Base-by-base conservation (phyloP, 2,888 invertebrate species). In the Halictus ligatus region DNA sequence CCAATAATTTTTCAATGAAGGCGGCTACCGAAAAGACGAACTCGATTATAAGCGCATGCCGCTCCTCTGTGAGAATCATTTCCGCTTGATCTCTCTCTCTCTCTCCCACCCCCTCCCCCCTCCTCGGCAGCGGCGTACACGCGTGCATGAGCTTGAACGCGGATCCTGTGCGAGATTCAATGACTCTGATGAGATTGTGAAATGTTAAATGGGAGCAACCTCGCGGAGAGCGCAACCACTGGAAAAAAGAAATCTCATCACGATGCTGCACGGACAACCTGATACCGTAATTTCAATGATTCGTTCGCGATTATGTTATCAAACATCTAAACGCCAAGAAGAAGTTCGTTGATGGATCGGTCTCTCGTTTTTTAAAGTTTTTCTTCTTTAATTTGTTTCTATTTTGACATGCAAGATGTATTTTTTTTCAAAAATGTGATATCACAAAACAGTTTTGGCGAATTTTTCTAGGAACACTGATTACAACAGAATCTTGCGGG, bases 1-100 rank as follows among this genome's bases (percentile, higher is more conserved):
- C 80, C 81, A 83, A 87, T 88, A 73, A 90, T 83, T 87, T 85
- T 83, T 82, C 75, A 21, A 60, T 43, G 50, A 58, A 74, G 82
- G 58, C 80, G 80, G 71, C 64, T 75, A 80, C 46, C 25, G 71
- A 64, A 43, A 73, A 46, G 75, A 29, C 43, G 18, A 54, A 54
- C 75, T 46, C 54, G 48, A 80, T 85, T 80, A 74, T 60, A n/a
- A 15, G n/a, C n/a, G n/a, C 12, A 71, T 13, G n/a, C 12, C 18
- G 1, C 64, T 35, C 43, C n/a, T 29, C 75, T 25, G 72, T 40
- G 48, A n/a, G 29, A 73, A 72, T 35, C 18, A 43, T 67, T 25
- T 25, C 29, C 8, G 69, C 21, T 21, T 46, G 21, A 25, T 48
- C 35, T 69, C 29, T 15, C 13, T n/a, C n/a, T n/a, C n/a, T n/a